Percentiles rank a stretch among this genome's conserved stretches.
Evolutionary conservation across 2,113 vertebrate species (phyloP).

Genomic region (Macrotis lagotis): DNA sequence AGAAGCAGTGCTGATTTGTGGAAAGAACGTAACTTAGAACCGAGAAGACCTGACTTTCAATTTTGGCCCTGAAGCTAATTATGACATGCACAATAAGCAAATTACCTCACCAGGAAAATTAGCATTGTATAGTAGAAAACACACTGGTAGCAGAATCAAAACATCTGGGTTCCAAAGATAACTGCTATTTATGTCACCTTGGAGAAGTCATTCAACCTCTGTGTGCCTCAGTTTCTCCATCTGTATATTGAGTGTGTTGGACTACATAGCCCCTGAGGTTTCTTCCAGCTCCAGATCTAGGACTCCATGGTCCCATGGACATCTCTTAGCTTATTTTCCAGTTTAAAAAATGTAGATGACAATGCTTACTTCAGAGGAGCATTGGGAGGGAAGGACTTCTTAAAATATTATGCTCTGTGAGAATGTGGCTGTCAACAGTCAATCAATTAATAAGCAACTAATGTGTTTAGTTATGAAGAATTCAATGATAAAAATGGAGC

Average conservation of each 20-base stretch:
- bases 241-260: not conserved
- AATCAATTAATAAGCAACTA: not conserved
- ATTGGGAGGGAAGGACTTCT: not conserved
- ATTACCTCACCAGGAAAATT: not conserved
- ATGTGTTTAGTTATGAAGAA: not conserved
- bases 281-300: not conserved
- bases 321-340: not conserved
- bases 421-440: not conserved
- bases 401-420: not conserved
- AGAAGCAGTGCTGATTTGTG: not conserved
- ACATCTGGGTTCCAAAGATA: not conserved
- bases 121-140: not conserved
- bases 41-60: not conserved
- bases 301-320: not conserved
- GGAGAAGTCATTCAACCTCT: not conserved
- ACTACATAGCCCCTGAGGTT: not conserved
- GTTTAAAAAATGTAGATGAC: not conserved
- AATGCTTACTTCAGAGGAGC: not conserved
- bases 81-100: not conserved
- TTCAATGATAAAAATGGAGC: not conserved
- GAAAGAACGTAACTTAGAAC: not conserved
- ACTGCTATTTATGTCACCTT: not conserved
- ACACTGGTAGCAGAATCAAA: not conserved
- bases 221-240: not conserved
- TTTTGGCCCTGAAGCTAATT: not conserved